Percentiles rank a stretch among this genome's conserved stretches.
phyloP scores from a whole-genome alignment of 2,888 invertebrate genomes.

The Sphaerophoria taeniata region DNA sequence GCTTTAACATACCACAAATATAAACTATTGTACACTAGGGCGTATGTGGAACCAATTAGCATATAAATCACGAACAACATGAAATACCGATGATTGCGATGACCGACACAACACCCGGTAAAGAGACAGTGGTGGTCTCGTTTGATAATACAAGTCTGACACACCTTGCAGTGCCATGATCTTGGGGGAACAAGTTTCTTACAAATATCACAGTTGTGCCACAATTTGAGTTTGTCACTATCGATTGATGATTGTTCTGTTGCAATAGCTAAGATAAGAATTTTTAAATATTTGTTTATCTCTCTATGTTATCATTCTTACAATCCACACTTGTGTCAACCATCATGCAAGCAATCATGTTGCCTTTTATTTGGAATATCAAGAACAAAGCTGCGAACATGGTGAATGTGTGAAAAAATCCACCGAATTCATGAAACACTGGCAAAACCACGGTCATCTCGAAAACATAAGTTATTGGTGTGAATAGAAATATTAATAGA shows the following conservation, averaged over 20 bases:
- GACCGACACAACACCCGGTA: conserved; percentile 93
- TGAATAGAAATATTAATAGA: conserved; percentile 76
- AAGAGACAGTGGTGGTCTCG: conserved; percentile 95
- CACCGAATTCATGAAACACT: conserved; percentile 85
- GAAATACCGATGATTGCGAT: conserved; percentile 93
- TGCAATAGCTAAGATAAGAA: conserved; percentile 70
- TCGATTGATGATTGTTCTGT: conserved; percentile 80
- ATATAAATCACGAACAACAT: conserved; percentile 89
- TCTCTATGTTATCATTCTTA: conserved; percentile 75
- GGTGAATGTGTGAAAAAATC: conserved; percentile 85
- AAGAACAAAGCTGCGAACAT: conserved; percentile 87
- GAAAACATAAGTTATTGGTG: conserved; percentile 79
- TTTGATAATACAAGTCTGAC: conserved; percentile 91
- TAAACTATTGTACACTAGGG: conserved; percentile 87
- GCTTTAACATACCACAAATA: conserved; percentile 84
- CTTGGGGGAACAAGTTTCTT: conserved; percentile 90
- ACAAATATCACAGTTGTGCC: conserved; percentile 91
- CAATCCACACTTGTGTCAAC: conserved; percentile 90
- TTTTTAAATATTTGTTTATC: background rate
- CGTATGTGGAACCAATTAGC: conserved; percentile 88
- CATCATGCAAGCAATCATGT: conserved; percentile 89
- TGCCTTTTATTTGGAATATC: conserved; percentile 89
- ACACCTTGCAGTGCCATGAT: conserved; percentile 94
- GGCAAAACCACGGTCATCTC: conserved; percentile 89
- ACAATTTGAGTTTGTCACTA: conserved; percentile 79